phyloP scores from a whole-genome alignment of 2,797 vertebrate species.

The Lepilemur septentrionalis region DNA sequence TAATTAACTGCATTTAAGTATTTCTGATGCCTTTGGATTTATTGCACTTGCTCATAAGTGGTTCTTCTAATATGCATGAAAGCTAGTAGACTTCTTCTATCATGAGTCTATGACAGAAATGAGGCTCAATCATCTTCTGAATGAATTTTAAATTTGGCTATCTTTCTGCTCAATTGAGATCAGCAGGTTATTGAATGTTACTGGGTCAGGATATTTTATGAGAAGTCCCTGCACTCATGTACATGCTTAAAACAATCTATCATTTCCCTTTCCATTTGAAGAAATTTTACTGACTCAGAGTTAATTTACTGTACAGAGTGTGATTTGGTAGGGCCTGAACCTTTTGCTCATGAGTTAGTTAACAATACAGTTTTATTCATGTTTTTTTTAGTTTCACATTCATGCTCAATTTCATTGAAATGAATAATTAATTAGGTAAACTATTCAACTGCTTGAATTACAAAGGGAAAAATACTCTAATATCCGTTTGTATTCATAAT shows the following conservation, averaged over 20 bases:
- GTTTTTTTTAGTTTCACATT: slow-evolving; percentile 69
- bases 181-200: slow-evolving; percentile 71
- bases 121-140: slow-evolving; percentile 66
- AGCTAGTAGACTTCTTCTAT: slow-evolving; percentile 73
- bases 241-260: slow-evolving; percentile 70
- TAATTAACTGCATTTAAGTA: slow-evolving; percentile 3
- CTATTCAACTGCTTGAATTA: slow-evolving; percentile 55
- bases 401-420: slow-evolving; percentile 71
- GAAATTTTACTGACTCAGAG: slow-evolving; percentile 48
- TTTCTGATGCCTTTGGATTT: neutral
- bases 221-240: slow-evolving; percentile 47
- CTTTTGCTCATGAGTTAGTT: slow-evolving; percentile 66
- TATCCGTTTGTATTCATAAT: slow-evolving; percentile 50
- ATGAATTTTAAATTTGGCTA: slow-evolving; percentile 70
- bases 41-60: neutral
- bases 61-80: slow-evolving; percentile 2
- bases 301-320: slow-evolving; percentile 76
- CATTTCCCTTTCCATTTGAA: slow-evolving; percentile 69
- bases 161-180: slow-evolving; percentile 79
- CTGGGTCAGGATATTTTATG: slow-evolving; percentile 77
- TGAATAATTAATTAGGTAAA: slow-evolving; percentile 81
- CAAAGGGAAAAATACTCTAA: slow-evolving; percentile 67
- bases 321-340: slow-evolving; percentile 56
- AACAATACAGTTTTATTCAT: slow-evolving; percentile 60
- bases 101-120: slow-evolving; percentile 56